Conservation (phyloP, 2,113 vertebrate genomes). For the Ellobius talpinus region DNA sequence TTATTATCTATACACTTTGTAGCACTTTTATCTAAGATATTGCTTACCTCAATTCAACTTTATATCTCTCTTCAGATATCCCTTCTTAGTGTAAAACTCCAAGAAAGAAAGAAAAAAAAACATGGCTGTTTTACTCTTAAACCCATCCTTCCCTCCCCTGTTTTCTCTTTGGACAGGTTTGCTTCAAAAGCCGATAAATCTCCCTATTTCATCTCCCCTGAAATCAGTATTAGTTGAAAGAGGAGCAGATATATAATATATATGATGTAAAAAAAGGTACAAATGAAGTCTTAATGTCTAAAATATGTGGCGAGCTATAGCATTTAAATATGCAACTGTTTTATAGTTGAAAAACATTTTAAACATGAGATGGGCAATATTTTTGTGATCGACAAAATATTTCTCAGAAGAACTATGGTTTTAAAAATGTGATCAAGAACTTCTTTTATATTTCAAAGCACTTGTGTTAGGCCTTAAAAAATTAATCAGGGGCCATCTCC, state of each 20-base stretch:
- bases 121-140: too few relatives aligned
- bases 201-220: neutral
- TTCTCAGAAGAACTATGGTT: neutral
- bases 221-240: neutral
- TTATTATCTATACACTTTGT: neutral
- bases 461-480: neutral
- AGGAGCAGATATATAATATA: neutral
- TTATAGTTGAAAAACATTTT: neutral
- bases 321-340: neutral
- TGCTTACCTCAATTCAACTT: neutral
- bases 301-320: neutral
- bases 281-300: neutral
- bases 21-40: neutral
- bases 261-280: neutral
- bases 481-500: too few relatives aligned
- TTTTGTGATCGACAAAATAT: neutral
- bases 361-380: neutral
- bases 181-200: too few relatives aligned
- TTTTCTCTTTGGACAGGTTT: too few relatives aligned
- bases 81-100: neutral
- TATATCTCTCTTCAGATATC: neutral
- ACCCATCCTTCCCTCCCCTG: accelerated
- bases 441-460: too few relatives aligned
- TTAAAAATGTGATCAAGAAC: too few relatives aligned
- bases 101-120: too few relatives aligned